Percentiles rank a stretch among this genome's conserved stretches.
Evolutionary conservation across 2,797 vertebrate genomes (phyloP).

Genomic region (Paramormyrops hopkinsi): DNA sequence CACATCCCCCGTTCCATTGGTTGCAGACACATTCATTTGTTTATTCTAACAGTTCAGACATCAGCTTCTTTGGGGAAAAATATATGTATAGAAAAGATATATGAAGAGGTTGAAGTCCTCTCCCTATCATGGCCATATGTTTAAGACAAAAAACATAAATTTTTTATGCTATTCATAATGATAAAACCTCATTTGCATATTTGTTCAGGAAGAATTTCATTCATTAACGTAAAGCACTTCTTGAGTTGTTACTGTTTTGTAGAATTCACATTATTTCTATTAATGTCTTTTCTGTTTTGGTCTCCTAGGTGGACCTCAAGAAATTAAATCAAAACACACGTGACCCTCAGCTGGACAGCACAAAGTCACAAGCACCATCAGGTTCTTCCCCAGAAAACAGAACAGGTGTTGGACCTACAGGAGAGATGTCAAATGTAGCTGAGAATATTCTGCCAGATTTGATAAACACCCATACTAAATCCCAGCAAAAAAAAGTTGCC

Average conservation of each 20-base stretch:
- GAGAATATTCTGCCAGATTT: conserved; percentile 65
- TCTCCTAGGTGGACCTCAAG: conserved; percentile 57
- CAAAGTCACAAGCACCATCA: conserved; percentile 61
- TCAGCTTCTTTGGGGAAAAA: background rate
- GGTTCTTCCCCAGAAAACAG: conserved; percentile 66
- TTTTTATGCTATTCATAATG: background rate
- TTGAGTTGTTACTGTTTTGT: background rate
- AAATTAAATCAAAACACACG: conserved; percentile 74
- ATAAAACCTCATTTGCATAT: background rate
- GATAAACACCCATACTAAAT: conserved; percentile 35
- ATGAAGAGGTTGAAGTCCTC: background rate
- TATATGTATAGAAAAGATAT: background rate
- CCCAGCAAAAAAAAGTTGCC: conserved; percentile 57
- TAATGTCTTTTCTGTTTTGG: conserved; percentile 38
- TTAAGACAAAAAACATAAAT: background rate
- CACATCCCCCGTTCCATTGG: background rate
- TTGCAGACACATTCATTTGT: background rate
- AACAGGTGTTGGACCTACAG: conserved; percentile 63
- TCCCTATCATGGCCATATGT: background rate
- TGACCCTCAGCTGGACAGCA: conserved; percentile 71
- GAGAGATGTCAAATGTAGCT: conserved; percentile 66
- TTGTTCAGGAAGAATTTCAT: background rate
- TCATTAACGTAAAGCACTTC: background rate
- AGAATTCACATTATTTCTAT: conserved; percentile 24
- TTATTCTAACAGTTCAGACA: background rate